Evolutionary conservation across 2,797 vertebrate genomes (phyloP), one percentile per base, ranked within the genome.

Genomic region (Peromyscus eremicus): DNA sequence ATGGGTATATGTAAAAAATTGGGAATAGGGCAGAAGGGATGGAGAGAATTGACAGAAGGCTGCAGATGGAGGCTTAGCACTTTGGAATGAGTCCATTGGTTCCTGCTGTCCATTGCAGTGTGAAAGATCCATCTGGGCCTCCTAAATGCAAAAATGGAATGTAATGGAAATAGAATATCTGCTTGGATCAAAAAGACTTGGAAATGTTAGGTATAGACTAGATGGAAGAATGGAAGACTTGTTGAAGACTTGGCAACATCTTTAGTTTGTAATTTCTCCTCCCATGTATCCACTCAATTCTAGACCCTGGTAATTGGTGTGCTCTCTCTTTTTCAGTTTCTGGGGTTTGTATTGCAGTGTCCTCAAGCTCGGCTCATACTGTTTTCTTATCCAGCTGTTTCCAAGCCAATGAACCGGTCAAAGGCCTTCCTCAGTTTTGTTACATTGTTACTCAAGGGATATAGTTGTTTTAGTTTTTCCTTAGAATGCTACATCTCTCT

Each of bases 101-200:
- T 95, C 93, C 97, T 97, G 77, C 93, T 96, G 95, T 93, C 89
- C 94, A 95, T 52, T 82, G 55, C 90, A 86, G 87, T 91, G 88
- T 94, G 76, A 94, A 85, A 84, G 87, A 93, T 92, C 96, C 97
- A 97, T 96, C 97, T 97, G 95, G 87, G 71, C 90, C 55, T 97
- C 81, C 93, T 89, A 88, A 95, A 89, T 75, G 49, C 62, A 93
- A 95, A 89, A 97, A 97, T 92, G 89, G 95, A 88, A 97, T 85
- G 55, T 93, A 87, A 95, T 80, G 66, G 64, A 70, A 55, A 34
- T 52, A 75, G 62, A 40, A 82, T 84, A 25, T 94, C 55, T 71
- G 73, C 37, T 90, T 94, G 49, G 37, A 76, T 77, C 86, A 85
- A 40, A 66, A 43, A 87, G 90, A 83, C 70, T 73, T 91, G 70